Evolutionary conservation across 2,113 vertebrate species (phyloP), one percentile per base, ranked within the genome.

Genomic region (Brachyhypopomus gauderio): DNA sequence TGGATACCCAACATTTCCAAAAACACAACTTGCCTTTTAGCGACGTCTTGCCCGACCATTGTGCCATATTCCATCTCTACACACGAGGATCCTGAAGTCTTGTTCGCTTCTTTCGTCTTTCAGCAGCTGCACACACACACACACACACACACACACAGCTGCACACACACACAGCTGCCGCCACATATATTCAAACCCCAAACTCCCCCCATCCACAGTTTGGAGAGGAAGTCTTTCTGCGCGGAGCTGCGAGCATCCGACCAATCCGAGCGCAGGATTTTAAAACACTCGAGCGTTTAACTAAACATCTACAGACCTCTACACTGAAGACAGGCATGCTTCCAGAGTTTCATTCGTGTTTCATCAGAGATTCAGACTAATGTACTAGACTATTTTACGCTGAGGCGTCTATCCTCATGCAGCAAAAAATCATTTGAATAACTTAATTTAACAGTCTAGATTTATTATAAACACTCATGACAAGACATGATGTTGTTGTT

Each of bases 201-300:
- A 56, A 75, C 62, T 25, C 76, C 66, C 59, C 73, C 60, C 75
- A 27, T 20, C 19, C 23, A 20, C n/a, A 30, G 22, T 45, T 38
- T 36, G 1, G 12, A n/a, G 77, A 74, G 72, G 83, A 62, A 70
- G 58, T 67, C 25, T 67, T 72, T 23, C 36, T 25, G 6, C 6
- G 2, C n/a, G n/a, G 41, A 66, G 6, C 72, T 72, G 20, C 63
- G 55, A 64, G n/a, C 19, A 14, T 5, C 75, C 79, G 20, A 62
- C 87, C 87, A 88, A 88, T 88, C 85, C 58, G 12, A 69, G 78
- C 52, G 67, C 79, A 71, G 77, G 27, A 87, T 88, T 88, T 88
- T 77, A 84, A 88, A 87, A 76, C 59, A 77, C 60, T 75, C 36
- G 14, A n/a, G 73, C 30, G 34, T 38, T 41, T 38, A 62, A 38